Evolutionary conservation across 2,113 vertebrate genomes (phyloP), one percentile per base, ranked within the genome.

Genomic region (Eubucco bourcierii): DNA sequence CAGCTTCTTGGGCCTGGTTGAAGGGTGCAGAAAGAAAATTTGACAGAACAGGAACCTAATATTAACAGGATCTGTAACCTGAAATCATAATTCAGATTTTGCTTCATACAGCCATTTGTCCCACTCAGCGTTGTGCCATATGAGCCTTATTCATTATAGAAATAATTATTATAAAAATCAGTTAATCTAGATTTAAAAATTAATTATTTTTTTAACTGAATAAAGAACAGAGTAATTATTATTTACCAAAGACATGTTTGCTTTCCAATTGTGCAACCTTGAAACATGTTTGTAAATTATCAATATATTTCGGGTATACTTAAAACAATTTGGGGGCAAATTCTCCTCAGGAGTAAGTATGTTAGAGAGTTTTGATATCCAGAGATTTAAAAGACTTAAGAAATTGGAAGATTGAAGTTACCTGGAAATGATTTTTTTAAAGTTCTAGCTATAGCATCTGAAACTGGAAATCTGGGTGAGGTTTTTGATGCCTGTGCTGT

Each of bases 241-340:
- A 80, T 88, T 95, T 95, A 94, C 95, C 95, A 96, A 95, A 96
- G 95, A 96, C 58, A 74, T 59, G 8, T 95, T 86, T 94, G 86
- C 53, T 94, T 94, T 91, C 24, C 16, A 50, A 37, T 84, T 27
- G 41, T 71, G 53, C 84, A 90, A 91, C 53, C 53, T 78, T 71
- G 65, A 90, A 83, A 83, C 0, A 1, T 93, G 58, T 94, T 95
- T 90, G 70, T 95, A 94, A 90, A 91, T 93, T 58, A 90, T 23
- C 24, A 27, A 2, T 93, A 34, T 86, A 88, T 86, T 94, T 93
- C 93, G 88, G 90, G 76, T 93, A 65, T 34, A 81, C 11, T 75
- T 87, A 78, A 94, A 85, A 74, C 77, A 47, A 44, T 78, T 37
- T 71, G 12, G 53, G 72, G 41, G 18, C 41, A 72, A 84, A 37